phyloP scores from a whole-genome alignment of 1,140 invertebrate genomes.

The Drosophila novamexicana region DNA sequence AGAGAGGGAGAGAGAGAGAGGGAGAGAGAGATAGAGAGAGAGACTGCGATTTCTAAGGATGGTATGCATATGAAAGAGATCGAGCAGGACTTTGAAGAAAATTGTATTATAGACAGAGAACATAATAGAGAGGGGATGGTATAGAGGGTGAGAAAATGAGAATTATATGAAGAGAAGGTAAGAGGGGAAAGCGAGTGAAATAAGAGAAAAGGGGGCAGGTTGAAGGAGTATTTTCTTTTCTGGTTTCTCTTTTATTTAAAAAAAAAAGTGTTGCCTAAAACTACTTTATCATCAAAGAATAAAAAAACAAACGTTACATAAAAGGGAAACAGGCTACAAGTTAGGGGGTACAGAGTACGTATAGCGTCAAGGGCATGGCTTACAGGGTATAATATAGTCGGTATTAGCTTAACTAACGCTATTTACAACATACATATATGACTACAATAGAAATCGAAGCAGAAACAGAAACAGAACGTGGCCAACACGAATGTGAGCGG shows the following conservation, averaged over 20 bases:
- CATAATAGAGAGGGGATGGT: too few relatives aligned
- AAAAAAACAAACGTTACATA: constrained; percentile 10
- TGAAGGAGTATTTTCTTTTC: not conserved
- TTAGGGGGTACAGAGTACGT: not conserved
- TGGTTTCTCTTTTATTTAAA: constrained; percentile 8
- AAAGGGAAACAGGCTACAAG: not conserved
- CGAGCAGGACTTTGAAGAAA: not conserved
- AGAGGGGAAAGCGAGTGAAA: not conserved
- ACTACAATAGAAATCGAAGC: constrained; percentile 4
- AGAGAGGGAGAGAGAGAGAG: too few relatives aligned
- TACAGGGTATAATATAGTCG: constrained; percentile 2
- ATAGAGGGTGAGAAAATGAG: too few relatives aligned
- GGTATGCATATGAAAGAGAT: not conserved
- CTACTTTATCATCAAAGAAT: constrained; percentile 8
- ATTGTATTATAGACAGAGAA: too few relatives aligned
- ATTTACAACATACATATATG: constrained; percentile 33
- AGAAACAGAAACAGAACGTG: constrained; percentile 1
- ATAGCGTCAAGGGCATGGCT: not conserved
- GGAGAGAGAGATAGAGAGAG: too few relatives aligned
- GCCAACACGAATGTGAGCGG: constrained; percentile 17
- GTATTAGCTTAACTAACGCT: constrained; percentile 28
- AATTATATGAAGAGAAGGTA: too few relatives aligned
- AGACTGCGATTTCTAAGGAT: not conserved
- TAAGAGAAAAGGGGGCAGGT: not conserved
- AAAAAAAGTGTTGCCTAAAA: constrained; percentile 32